Base-by-base conservation (phyloP, 2,888 invertebrate genomes). In the Sisyra nigra region DNA sequence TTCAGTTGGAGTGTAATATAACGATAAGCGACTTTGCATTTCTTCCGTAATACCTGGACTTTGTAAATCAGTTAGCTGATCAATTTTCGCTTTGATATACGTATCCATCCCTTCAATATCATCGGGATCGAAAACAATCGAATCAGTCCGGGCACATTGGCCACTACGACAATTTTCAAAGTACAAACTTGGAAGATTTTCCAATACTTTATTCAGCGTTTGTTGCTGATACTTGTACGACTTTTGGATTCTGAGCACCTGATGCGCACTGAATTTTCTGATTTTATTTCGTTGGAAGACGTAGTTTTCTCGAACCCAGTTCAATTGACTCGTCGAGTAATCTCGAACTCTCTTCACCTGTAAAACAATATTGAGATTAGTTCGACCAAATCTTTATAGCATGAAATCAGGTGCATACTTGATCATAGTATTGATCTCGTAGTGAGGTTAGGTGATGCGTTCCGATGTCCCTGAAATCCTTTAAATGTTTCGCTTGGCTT, bases 181-280 rank as follows among this genome's bases (percentile, higher is more conserved):
- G 65, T 92, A 89, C 42, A 88, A 68, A 55, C 80, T 86, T 33
- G 89, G 89, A 53, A 94, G 68, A 61, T 91, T 92, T 62, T 94
- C 94, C 45, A 94, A 65, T 5, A 94, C 84, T 61, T 93, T 93
- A 66, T 91, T 88, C 41, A 94, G 67, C 9, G 92, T 88, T 63
- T 91, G 89, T 61, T 94, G 94, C 62, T 94, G 93, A 58, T 91
- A 86, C 63, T 93, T 93, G 71, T 89, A 93, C 8, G 91, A 88
- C 61, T 93, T 92, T 24, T 92, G 77, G 36, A 94, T 66, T 41
- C 87, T 74, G 37, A 92, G 67, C 45, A 93, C 78, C 63, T 94
- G 92, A 58, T 89, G 88, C 14, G 88, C 81, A 66, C 92, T 91
- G 66, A 93, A 94, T 63, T 93, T 93, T 40, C 92, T 72, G 49